phyloP scores from a whole-genome alignment of 2,113 vertebrate species.

The Narcine bancroftii region DNA sequence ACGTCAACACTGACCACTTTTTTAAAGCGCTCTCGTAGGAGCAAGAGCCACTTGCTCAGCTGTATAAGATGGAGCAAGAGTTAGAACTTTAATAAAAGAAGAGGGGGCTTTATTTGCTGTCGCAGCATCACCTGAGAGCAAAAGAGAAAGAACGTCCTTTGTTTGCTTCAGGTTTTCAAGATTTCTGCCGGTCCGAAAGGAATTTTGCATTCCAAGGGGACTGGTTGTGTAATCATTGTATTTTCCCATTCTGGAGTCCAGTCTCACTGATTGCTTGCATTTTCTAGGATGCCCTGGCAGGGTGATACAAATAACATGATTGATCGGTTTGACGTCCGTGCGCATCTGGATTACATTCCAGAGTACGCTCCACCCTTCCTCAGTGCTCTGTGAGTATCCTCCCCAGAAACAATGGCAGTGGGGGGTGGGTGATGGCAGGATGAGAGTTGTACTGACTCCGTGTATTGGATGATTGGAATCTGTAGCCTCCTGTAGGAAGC shows the following conservation, averaged over 20 bases:
- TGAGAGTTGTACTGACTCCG: background rate
- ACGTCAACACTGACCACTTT: too few species aligned
- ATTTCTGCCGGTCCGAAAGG: background rate
- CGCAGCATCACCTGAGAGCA: too few species aligned
- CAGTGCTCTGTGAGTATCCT: slow-evolving; percentile 70
- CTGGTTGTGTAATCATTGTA: background rate
- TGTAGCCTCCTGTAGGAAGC: background rate
- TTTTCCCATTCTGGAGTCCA: background rate
- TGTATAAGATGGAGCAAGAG: too few species aligned
- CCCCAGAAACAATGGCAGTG: too few species aligned
- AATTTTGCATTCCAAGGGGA: background rate
- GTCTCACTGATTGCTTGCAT: background rate
- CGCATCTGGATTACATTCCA: slow-evolving; percentile 87
- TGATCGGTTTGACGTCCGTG: slow-evolving; percentile 86
- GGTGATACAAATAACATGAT: slow-evolving; percentile 95
- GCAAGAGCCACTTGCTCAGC: too few species aligned
- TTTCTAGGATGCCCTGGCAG: slow-evolving; percentile 90
- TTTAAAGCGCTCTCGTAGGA: too few species aligned
- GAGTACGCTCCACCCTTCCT: slow-evolving; percentile 77
- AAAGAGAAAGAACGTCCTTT: too few species aligned
- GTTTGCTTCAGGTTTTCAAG: background rate
- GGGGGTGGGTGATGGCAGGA: too few species aligned
- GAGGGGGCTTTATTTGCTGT: too few species aligned
- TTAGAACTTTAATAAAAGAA: too few species aligned
- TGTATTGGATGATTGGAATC: background rate